Evolutionary conservation across 2,888 invertebrate species (phyloP), one percentile per base, ranked within the genome.

Genomic region (Pollenia labialis): DNA sequence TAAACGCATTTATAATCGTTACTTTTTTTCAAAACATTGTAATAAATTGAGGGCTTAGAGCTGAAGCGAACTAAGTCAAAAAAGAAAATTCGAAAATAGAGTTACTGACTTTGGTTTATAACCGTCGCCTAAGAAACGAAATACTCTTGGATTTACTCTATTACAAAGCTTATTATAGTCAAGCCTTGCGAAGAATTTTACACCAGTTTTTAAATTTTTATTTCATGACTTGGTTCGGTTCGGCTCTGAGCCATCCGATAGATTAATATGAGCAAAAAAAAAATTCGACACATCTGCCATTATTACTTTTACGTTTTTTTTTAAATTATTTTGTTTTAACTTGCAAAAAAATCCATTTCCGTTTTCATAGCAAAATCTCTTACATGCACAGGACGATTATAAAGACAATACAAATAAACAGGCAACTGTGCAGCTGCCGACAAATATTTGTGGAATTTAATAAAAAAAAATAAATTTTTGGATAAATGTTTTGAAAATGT

Each of bases 321-420:
- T 54, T 8, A 16, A 50, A 23, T 40, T 42, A 68, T 77, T 60
- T 79, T 58, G 10, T 42, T 69, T 69, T 8, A 79, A 60, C 68
- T 68, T 60, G 10, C 48, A 74, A 60, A 23, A 74, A 79, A 79
- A 79, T 42, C n/a, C 68, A 79, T 69, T 69, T 79, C 79, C 79
- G 46, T 23, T 76, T 64, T 66, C 50, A 16, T 62, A 66, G 16
- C 14, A 64, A 60, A 40, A 42, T 44, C n/a, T 32, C 1, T 4
- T 16, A 60, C 12, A 23, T 1, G 14, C 18, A 68, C 2, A 54
- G 10, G 32, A 58, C 56, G 18, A 48, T 62, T 64, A 52, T 42
- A 11, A 12, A 52, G 18, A 32, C 50, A 60, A 54, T 44, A 66
- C 12, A 71, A 71, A 80, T 52, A 80, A 69, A 80, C 42, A 52